Conservation (phyloP, 1,140 invertebrate genomes). For the Bombus waltoni region DNA sequence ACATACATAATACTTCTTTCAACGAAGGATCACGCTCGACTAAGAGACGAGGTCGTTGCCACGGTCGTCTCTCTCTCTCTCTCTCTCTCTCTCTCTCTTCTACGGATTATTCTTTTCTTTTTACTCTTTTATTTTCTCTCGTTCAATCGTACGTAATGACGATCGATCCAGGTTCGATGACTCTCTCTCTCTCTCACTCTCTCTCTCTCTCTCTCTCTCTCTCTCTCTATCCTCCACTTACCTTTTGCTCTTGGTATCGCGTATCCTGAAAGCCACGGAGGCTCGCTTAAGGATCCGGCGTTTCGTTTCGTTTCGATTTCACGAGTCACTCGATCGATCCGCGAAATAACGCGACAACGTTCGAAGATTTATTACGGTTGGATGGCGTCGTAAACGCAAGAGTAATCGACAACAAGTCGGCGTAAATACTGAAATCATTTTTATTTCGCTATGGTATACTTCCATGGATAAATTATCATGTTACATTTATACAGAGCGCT, state of each 20-base stretch:
- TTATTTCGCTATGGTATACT: conserved; percentile 81
- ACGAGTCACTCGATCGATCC: no score
- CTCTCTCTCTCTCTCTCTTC: no score
- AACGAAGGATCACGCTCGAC: conserved; percentile 6
- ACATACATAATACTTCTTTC: conserved; percentile 33
- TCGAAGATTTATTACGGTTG: no score
- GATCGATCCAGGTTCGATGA: conserved; percentile 14
- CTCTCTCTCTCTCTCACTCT: no score
- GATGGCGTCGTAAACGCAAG: no score
- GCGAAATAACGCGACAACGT: no score
- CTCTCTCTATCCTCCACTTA: conserved; percentile 4
- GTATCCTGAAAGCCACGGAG: no score
- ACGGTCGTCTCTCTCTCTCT: not conserved
- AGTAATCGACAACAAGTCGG: conserved; percentile 10
- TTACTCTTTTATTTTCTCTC: not conserved
- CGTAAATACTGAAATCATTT: conserved; percentile 81
- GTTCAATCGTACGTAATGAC: conserved; percentile 30
- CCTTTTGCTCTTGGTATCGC: conserved; percentile 9
- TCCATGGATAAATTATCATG: conserved; percentile 82
- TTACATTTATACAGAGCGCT: conserved; percentile 81
- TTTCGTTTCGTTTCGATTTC: not conserved
- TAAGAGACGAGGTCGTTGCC: conserved; percentile 3
- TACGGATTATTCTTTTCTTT: conserved; percentile 6
- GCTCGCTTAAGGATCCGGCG: no score
- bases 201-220: no score